Percentiles rank a stretch among this genome's conserved stretches.
Conservation (phyloP, 1,140 invertebrate genomes). For the Zophobas atratus region DNA sequence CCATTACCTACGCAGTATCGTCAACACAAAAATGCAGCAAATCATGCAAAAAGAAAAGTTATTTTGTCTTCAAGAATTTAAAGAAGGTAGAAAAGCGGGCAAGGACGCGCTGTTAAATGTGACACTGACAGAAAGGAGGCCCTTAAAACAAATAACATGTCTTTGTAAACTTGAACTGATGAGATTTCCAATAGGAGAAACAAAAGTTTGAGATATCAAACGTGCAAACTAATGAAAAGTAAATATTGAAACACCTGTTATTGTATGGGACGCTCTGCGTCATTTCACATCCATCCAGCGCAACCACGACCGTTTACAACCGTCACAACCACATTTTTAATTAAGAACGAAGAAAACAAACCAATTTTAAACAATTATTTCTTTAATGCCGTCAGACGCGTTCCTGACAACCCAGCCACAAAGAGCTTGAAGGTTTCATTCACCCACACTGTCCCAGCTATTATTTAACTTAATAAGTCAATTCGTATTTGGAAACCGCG, state of each 20-base stretch:
- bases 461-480: no score
- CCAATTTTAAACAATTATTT: no score
- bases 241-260: slow-evolving; percentile 39
- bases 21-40: no score
- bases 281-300: neutral
- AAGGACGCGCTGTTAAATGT: neutral
- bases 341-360: no score
- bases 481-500: neutral
- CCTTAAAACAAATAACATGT: slow-evolving; percentile 1
- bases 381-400: no score
- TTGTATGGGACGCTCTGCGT: slow-evolving; percentile 16
- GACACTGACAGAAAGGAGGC: neutral
- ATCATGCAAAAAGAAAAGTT: no score
- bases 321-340: no score
- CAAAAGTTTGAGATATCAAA: slow-evolving; percentile 30
- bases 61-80: no score
- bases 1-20: no score
- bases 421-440: neutral
- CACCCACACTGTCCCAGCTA: no score
- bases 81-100: neutral
- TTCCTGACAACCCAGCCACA: no score
- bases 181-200: slow-evolving; percentile 35
- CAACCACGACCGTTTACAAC: no score
- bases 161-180: slow-evolving; percentile 16
- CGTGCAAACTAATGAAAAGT: slow-evolving; percentile 31